A percentile compares a stretch with the other conserved stretches of the same genome.
These are phyloP conservation scores for Oeneis ivallda DNA, from an alignment of 2,888 invertebrate genomes.

Conservation along the genomic window DNA sequence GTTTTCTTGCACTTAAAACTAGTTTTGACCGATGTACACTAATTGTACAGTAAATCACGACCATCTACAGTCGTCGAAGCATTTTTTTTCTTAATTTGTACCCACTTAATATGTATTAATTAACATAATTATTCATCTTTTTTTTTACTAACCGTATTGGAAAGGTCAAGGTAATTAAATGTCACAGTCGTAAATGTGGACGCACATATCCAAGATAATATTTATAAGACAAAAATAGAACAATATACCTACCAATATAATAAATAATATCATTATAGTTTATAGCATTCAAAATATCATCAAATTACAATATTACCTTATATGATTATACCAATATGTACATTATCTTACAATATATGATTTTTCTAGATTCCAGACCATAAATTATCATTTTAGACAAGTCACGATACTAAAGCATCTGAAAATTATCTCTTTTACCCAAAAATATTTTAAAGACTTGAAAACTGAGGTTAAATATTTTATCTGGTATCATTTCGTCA, in stretches of 20 bases:
- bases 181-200: constrained; percentile 14
- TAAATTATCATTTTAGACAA: background rate
- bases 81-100: too few relatives aligned
- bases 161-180: constrained; percentile 20
- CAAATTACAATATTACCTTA: too few relatives aligned
- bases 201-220: background rate
- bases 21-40: too few relatives aligned
- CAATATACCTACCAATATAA: too few relatives aligned
- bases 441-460: constrained; percentile 12
- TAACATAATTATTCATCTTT: background rate
- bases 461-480: constrained; percentile 11
- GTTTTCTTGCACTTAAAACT: too few relatives aligned
- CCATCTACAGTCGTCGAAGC: too few relatives aligned
- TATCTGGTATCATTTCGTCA: constrained; percentile 18
- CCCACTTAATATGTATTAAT: background rate
- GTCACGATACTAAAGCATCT: background rate
- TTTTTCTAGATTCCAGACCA: too few relatives aligned
- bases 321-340: too few relatives aligned
- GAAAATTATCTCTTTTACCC: background rate
- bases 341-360: too few relatives aligned
- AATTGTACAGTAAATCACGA: background rate
- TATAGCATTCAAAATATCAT: too few relatives aligned
- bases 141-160: constrained; percentile 3
- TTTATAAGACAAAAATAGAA: too few relatives aligned
- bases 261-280: too few relatives aligned